These are phyloP conservation scores for Propithecus coquereli DNA, from an alignment of 2,113 vertebrate genomes.

Conservation along the genomic window DNA sequence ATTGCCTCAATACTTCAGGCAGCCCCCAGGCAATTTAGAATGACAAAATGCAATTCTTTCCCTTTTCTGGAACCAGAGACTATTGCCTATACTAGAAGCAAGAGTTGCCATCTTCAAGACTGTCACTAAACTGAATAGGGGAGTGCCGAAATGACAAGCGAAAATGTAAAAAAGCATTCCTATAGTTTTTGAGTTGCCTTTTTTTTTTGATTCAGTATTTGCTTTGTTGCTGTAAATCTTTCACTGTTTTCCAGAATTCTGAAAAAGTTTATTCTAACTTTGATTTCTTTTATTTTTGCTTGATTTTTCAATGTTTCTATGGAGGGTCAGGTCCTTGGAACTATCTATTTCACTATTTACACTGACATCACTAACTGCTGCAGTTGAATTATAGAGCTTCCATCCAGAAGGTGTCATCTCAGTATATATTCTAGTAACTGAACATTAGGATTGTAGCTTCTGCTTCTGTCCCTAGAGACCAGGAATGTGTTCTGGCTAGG, in stretches of 20 bases:
- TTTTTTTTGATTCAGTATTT: not conserved
- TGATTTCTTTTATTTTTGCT: not conserved
- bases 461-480: not conserved
- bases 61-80: not conserved
- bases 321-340: not conserved
- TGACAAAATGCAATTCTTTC: not conserved
- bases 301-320: not conserved
- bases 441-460: not conserved
- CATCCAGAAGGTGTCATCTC: not conserved
- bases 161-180: not conserved
- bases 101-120: not conserved
- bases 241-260: not conserved
- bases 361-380: not conserved
- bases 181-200: not conserved
- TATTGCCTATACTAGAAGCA: accelerated
- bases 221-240: not conserved
- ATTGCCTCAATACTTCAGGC: not conserved
- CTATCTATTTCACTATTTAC: not conserved
- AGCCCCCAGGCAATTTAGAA: not conserved
- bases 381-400: not conserved
- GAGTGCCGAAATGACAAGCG: not conserved
- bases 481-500: not conserved
- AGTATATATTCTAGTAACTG: not conserved
- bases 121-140: not conserved
- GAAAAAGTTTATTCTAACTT: not conserved